phyloP scores from a whole-genome alignment of 53 echinoderm and acorn worm species.

The Echinarachnius parma region DNA sequence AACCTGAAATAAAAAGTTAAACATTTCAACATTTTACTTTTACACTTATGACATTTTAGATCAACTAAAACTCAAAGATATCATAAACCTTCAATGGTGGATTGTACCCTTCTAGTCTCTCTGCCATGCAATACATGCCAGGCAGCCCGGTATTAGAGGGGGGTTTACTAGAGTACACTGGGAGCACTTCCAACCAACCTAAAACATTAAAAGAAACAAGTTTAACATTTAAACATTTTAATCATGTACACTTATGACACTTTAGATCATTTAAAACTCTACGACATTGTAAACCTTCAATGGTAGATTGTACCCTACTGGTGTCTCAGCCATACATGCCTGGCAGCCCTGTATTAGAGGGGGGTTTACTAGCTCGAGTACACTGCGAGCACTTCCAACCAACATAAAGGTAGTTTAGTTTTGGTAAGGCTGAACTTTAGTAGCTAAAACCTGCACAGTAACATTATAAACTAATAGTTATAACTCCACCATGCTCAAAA shows the following conservation, averaged over 20 bases:
- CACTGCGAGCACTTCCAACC: constrained; percentile 78
- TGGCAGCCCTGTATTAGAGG: constrained; percentile 76
- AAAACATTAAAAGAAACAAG: no score
- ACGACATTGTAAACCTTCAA: constrained; percentile 57
- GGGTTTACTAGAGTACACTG: constrained; percentile 72
- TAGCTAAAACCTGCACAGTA: no score
- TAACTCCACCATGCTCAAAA: no score
- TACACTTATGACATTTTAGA: no score
- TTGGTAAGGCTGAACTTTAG: no score
- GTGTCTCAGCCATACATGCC: constrained; percentile 49
- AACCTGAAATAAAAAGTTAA: constrained; percentile 51
- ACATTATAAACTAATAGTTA: no score
- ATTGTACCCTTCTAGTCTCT: constrained; percentile 47
- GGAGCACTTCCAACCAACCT: constrained; percentile 87
- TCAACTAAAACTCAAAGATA: no score
- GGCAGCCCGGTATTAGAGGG: constrained; percentile 74
- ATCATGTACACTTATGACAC: no score
- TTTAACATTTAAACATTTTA: no score
- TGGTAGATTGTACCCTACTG: constrained; percentile 54
- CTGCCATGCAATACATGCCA: constrained; percentile 47
- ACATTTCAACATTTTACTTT: no score
- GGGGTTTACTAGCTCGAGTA: constrained; percentile 74
- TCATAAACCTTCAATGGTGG: constrained; percentile 60
- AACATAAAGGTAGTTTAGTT: no score
- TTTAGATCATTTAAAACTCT: no score